Conservation (phyloP, 2,113 vertebrate genomes). For the Nibea albiflora region DNA sequence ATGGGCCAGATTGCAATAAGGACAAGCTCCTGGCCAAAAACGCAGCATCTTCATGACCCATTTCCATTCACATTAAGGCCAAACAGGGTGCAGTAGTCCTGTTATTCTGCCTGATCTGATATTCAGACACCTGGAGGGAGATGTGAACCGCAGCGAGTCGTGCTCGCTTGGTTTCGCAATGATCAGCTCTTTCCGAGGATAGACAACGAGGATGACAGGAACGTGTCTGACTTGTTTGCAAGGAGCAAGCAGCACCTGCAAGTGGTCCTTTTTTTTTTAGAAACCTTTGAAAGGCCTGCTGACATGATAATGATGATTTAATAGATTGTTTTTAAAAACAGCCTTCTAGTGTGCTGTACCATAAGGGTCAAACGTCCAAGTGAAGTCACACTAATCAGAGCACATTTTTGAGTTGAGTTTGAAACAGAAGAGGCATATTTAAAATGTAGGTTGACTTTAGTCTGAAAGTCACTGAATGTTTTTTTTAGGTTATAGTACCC, state of each 20-base stretch:
- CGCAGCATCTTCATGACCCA: conserved; percentile 60
- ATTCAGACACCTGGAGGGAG: conserved; percentile 61
- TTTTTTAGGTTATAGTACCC: conserved; percentile 89
- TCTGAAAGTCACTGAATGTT: conserved; percentile 23
- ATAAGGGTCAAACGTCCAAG: conserved; percentile 13
- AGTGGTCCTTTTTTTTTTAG: not conserved
- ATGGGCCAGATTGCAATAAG: conserved; percentile 28
- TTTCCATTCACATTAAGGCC: conserved; percentile 53
- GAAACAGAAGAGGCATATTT: not conserved
- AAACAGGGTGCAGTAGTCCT: conserved; percentile 28
- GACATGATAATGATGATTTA: not conserved
- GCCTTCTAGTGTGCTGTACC: not conserved
- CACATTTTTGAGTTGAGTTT: not conserved
- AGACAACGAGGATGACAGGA: not conserved
- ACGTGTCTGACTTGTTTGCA: not conserved
- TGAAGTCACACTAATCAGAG: not conserved
- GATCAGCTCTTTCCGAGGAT: not conserved
- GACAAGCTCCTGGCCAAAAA: conserved; percentile 57
- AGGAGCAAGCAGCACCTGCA: not conserved
- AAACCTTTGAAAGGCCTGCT: not conserved
- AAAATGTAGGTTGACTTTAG: not conserved
- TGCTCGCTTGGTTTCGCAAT: conserved; percentile 38
- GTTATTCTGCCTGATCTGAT: conserved; percentile 58
- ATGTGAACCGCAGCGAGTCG: conserved; percentile 7
- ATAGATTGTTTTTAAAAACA: not conserved